Evolutionary conservation across 2,797 vertebrate genomes (phyloP).

Genomic region (Parambassis ranga): DNA sequence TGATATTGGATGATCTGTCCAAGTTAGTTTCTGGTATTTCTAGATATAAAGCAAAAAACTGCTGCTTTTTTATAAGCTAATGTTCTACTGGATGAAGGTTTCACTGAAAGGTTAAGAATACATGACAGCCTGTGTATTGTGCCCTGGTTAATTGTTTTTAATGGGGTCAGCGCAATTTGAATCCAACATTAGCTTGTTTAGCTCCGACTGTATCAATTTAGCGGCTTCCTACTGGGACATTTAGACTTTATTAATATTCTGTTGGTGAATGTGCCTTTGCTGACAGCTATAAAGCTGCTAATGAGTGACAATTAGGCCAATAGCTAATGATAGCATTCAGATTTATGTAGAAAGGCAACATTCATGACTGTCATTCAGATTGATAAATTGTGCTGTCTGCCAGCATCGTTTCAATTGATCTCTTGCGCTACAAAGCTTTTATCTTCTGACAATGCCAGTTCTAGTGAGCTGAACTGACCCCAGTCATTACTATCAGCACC

Average conservation of each 20-base stretch:
- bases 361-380: constrained; percentile 25
- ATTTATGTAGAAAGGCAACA: constrained; percentile 20
- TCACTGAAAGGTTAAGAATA: neutral
- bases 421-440: constrained; percentile 23
- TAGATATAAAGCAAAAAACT: no score
- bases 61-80: neutral
- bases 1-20: no score
- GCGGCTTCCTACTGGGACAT: constrained; percentile 18
- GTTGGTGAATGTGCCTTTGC: constrained; percentile 20
- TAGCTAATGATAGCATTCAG: constrained; percentile 42
- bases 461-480: constrained; percentile 14
- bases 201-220: constrained; percentile 14
- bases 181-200: neutral
- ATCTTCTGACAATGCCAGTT: neutral
- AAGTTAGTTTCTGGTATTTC: no score
- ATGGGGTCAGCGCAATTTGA: constrained; percentile 4
- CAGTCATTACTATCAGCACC: neutral
- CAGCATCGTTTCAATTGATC: constrained; percentile 24
- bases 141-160: constrained; percentile 7
- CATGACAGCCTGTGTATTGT: neutral
- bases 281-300: constrained; percentile 55
- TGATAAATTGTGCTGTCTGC: constrained; percentile 42
- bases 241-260: constrained; percentile 37
- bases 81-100: neutral
- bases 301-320: constrained; percentile 53